Conservation (phyloP, 2,797 vertebrate species). For the Cottoperca gobio region DNA sequence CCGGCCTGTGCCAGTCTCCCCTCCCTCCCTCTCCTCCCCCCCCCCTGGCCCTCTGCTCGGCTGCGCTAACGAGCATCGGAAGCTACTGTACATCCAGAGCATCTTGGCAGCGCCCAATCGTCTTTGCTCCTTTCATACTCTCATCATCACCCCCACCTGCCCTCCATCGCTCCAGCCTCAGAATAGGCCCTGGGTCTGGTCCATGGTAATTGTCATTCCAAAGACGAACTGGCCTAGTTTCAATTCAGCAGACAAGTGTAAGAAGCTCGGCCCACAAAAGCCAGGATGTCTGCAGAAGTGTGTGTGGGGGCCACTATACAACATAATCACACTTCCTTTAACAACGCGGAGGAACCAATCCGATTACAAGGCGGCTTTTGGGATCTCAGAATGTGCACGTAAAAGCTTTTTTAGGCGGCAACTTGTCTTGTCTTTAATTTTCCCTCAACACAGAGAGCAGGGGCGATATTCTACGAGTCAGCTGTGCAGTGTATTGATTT, state of each 20-base stretch:
- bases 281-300: constrained; percentile 72
- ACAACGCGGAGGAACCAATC: constrained; percentile 63
- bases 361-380: constrained; percentile 58
- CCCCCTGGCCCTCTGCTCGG: constrained; percentile 58
- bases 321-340: constrained; percentile 63
- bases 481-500: constrained; percentile 8
- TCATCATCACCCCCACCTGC: constrained; percentile 45
- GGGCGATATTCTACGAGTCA: background rate
- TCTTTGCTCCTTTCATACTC: constrained; percentile 82
- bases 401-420: background rate
- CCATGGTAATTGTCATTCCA: constrained; percentile 93
- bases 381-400: constrained; percentile 6
- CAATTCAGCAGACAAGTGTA: constrained; percentile 83
- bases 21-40: constrained; percentile 20
- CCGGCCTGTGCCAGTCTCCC: constrained; percentile 63
- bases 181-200: constrained; percentile 81
- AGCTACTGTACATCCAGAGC: constrained; percentile 85
- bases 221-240: constrained; percentile 93
- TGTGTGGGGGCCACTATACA: constrained; percentile 50
- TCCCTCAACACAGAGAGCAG: background rate
- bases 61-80: constrained; percentile 91
- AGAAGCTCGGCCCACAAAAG: constrained; percentile 64
- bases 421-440: background rate
- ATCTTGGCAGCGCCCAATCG: constrained; percentile 76
- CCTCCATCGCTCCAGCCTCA: constrained; percentile 64